These are phyloP conservation scores for Gandaritis pyraliata DNA, from an alignment of 2,888 invertebrate species.

Conservation along the genomic window DNA sequence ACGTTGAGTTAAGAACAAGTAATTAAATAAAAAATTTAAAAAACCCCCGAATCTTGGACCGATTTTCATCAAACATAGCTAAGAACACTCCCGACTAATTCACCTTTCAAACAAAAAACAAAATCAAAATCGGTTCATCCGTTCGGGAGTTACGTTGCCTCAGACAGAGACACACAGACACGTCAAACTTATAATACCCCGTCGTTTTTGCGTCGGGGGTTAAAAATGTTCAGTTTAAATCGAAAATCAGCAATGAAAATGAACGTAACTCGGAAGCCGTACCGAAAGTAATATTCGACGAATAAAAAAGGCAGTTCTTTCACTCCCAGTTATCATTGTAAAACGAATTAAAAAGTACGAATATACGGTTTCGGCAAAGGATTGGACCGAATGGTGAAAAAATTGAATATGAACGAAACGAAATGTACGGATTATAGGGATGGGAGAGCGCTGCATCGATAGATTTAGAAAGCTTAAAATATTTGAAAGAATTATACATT, in stretches of 20 bases:
- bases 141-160: too few relatives aligned
- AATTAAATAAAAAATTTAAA: too few relatives aligned
- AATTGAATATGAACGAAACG: slow-evolving; percentile 64
- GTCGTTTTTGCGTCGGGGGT: too few relatives aligned
- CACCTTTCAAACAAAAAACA: too few relatives aligned
- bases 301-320: slow-evolving; percentile 58
- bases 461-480: neutral
- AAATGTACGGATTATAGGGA: slow-evolving; percentile 47
- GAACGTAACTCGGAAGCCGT: slow-evolving; percentile 55
- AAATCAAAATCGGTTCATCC: too few relatives aligned
- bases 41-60: too few relatives aligned
- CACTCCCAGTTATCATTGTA: slow-evolving; percentile 70
- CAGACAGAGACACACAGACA: too few relatives aligned
- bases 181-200: too few relatives aligned
- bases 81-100: too few relatives aligned
- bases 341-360: slow-evolving; percentile 75
- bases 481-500: neutral
- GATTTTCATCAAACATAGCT: too few relatives aligned
- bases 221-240: neutral
- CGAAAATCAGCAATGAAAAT: slow-evolving; percentile 34
- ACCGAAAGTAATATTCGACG: slow-evolving; percentile 66
- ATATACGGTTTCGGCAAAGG: slow-evolving; percentile 80
- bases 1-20: too few relatives aligned
- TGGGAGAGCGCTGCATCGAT: slow-evolving; percentile 33
- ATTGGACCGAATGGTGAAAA: slow-evolving; percentile 78